Evolutionary conservation across 92 coral and sea anemone genomes (phyloP).

Genomic region (Epizoanthus ramosus): DNA sequence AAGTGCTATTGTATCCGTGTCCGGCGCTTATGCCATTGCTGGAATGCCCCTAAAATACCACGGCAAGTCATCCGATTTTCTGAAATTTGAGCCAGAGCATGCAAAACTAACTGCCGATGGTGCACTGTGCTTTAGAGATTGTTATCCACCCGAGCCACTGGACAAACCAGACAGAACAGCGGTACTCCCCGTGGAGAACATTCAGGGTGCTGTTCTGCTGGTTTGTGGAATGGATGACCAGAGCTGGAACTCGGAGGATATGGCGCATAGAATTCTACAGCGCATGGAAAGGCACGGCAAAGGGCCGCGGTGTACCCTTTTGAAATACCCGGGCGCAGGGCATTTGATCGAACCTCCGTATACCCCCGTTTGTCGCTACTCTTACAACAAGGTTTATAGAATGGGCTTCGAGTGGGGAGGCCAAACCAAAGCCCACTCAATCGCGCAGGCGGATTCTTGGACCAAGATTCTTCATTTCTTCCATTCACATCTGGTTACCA

Average conservation of each 20-base stretch:
- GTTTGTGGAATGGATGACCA: slow-evolving; percentile 73
- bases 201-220: slow-evolving; percentile 66
- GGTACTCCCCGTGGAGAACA: slow-evolving; percentile 68
- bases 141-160: slow-evolving; percentile 56
- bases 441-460: slow-evolving; percentile 80
- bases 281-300: slow-evolving; percentile 60
- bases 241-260: slow-evolving; percentile 48
- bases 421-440: slow-evolving; percentile 51
- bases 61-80: slow-evolving; percentile 54
- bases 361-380: slow-evolving; percentile 63
- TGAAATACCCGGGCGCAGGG: slow-evolving; percentile 73
- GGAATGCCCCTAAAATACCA: slow-evolving; percentile 61
- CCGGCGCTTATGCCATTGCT: slow-evolving; percentile 71
- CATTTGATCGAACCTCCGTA: slow-evolving; percentile 84
- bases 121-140: slow-evolving; percentile 52
- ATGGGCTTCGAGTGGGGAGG: slow-evolving; percentile 77
- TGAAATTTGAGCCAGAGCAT: slow-evolving; percentile 72
- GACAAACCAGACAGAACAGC: slow-evolving; percentile 58
- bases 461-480: slow-evolving; percentile 56
- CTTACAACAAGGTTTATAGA: slow-evolving; percentile 68
- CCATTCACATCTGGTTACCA: not conserved
- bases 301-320: slow-evolving; percentile 51
- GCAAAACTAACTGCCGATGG: slow-evolving; percentile 49
- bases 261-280: slow-evolving; percentile 57
- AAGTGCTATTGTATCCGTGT: slow-evolving; percentile 71